Base-by-base conservation (phyloP, 2,113 vertebrate species). In the Burhinus bistriatus region DNA sequence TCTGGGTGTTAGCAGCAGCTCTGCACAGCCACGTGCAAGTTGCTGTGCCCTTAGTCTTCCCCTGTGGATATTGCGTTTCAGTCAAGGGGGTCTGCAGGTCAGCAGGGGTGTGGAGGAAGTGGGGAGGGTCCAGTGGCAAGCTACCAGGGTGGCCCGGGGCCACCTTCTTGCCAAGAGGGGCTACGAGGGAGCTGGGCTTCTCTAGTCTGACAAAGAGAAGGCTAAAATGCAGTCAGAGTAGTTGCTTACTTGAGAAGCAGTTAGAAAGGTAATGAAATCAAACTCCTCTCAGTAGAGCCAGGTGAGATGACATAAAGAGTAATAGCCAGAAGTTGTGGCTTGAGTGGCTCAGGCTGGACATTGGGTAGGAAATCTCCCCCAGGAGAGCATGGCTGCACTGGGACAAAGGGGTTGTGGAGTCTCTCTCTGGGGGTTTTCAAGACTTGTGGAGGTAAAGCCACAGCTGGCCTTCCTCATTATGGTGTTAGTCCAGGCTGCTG, bases 1-100 rank as follows among this genome's bases (percentile, higher is more conserved):
- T 91, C 73, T 80, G 77, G 61, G 83, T 95, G 80, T 85, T 91
- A 92, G 73, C 91, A 95, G 86, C 61, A 93, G 91, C 20, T 87
- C 73, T 87, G 32, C 44, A 45, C 49, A 94, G 54, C 49, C 45
- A 52, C 62, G 44, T 1, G 2, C 26, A 66, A 62, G 49, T 97
- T 58, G 6, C n/a, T 2, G 0, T 87, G 78, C 58, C 73, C 91
- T 93, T 91, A 9, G 0, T 85, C 54, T 91, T 95, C 16, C 20
- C 64, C 52, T 57, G 14, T 82, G 26, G 17, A 32, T 81, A 51
- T 32, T 14, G 13, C 0, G 0, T 57, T 89, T 69, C 19, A 49
- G 9, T 13, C 2, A 1, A 1, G 11, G 11, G 30, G 23, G 9
- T 73, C 32, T 15, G 32, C 15, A 59, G 27, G 49, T 52, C 26